Base-by-base conservation (phyloP, 2,797 vertebrate genomes). In the Thripadectes ignobilis region DNA sequence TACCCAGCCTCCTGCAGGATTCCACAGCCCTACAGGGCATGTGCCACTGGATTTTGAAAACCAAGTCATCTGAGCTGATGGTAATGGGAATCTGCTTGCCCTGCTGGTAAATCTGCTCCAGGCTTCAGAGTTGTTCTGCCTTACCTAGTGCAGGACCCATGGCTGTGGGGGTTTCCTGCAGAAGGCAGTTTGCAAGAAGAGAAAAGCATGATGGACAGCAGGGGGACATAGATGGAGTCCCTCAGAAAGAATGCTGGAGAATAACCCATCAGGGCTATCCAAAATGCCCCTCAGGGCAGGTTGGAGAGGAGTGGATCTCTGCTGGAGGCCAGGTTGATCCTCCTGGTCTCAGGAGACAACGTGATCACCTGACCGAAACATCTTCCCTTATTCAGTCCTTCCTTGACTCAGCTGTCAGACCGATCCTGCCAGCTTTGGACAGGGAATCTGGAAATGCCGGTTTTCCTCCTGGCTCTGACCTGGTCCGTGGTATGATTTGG, bases 371-470 rank as follows among this genome's bases (percentile, higher is more conserved):
- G n/a, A 75, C 21, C 2, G 43, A 46, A 77, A 18, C 43, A 34
- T 41, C 36, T 41, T 82, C 22, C 45, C 38, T n/a, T 82, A 39
- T 36, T 34, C 75, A 68, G 23, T 80, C 54, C 34, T 75, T 59
- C 75, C 57, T n/a, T 68, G 75, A 16, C 4, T 4, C 24, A 85
- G 41, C 78, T 18, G 2, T 21, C 52, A 54, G 52, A 58, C 14
- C 2, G 2, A 79, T 38, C 8, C 2, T 77, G 65, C 39, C 57
- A 54, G 27, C 87, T 39, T 58, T 0, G 1, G n/a, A 59, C 29
- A 0, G 12, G 73, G 85, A 93, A 94, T 89, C 79, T 86, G 89
- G 92, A 84, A 7, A 4, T 62, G 67, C 92, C 2, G 20, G 90
- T 92, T 94, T 48, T 34, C 45, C 51, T 92, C 49, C 72, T 1